Evolutionary conservation across 2,797 vertebrate genomes (phyloP), one percentile per base, ranked within the genome.

Genomic region (Staurois parvus): DNA sequence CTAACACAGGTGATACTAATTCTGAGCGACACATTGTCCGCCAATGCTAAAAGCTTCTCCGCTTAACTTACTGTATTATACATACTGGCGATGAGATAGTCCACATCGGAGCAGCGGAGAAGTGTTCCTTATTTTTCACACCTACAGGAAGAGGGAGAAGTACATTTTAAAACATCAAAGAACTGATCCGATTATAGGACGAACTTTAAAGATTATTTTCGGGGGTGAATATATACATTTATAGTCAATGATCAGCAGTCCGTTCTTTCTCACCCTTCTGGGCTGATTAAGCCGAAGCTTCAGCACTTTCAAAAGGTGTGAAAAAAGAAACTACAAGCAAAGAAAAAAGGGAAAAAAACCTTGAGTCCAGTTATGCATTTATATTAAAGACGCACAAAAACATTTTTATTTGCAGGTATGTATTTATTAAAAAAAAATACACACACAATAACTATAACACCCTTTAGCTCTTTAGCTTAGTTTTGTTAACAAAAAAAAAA

Each of bases 1-100:
- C 68, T 30, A 64, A 83, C 75, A 79, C 85, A 86, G 85, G 85
- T 87, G 85, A 87, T 84, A 79, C 76, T 87, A 87, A 87, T 84
- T 8, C 76, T 34, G 52, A 73, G 62, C 69, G 85, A 87, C 85
- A 86, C 75, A 15, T 29, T 11, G 75, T 29, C 26, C 37, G 74
- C 56, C 40, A 78, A 83, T 37, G 76, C 85, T 87, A 87, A 87
- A 87, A 87, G 85, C 85, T 37, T 79, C 24, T 75, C 24, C 30
- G 70, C 42, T 77, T 62, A 42, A 56, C 29, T 56, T 32, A 77
- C 69, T 48, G 30, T 67, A 67, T 74, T 66, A 19, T 59, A 86
- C 70, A 66, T 10, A 72, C 72, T 69, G 45, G 26, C 29, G 52
- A 37, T 66, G 52, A 64, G 6, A 76, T 6, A 56, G 48, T 59